phyloP scores from a whole-genome alignment of 2,113 vertebrate genomes.

The Euleptes europaea region DNA sequence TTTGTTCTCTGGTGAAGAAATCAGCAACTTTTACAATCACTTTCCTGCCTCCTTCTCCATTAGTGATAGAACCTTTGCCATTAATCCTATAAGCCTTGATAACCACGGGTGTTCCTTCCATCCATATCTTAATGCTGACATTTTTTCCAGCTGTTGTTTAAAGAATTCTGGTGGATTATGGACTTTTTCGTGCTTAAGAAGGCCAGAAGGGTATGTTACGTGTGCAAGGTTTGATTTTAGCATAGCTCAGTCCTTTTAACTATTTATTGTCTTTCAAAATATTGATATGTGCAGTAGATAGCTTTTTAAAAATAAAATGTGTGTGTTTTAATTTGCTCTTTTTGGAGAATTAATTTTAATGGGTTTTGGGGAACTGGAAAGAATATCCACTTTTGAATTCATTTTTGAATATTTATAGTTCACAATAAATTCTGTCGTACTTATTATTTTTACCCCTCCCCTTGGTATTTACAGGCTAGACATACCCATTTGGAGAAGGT shows the following conservation, averaged over 20 bases:
- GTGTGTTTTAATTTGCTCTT: not conserved
- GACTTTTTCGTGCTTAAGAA: not conserved
- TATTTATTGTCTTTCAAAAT: not conserved
- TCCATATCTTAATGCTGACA: not conserved
- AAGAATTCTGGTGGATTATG: slow-evolving; percentile 5
- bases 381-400: too few species aligned
- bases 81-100: slow-evolving; percentile 12
- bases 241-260: not conserved
- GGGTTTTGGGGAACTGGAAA: not conserved
- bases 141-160: not conserved
- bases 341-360: not conserved
- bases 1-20: slow-evolving; percentile 7
- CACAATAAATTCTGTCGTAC: not conserved
- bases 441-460: not conserved
- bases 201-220: not conserved
- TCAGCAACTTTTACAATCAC: not conserved
- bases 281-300: not conserved
- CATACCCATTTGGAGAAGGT: too few species aligned
- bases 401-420: too few species aligned
- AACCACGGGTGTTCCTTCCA: slow-evolving; percentile 4
- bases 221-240: slow-evolving; percentile 5
- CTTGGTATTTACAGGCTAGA: not conserved
- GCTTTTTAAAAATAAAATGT: not conserved
- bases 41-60: not conserved
- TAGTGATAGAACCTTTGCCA: slow-evolving; percentile 1